Base-by-base conservation (phyloP, 2,797 vertebrate species). In the Coregonus sp. region DNA sequence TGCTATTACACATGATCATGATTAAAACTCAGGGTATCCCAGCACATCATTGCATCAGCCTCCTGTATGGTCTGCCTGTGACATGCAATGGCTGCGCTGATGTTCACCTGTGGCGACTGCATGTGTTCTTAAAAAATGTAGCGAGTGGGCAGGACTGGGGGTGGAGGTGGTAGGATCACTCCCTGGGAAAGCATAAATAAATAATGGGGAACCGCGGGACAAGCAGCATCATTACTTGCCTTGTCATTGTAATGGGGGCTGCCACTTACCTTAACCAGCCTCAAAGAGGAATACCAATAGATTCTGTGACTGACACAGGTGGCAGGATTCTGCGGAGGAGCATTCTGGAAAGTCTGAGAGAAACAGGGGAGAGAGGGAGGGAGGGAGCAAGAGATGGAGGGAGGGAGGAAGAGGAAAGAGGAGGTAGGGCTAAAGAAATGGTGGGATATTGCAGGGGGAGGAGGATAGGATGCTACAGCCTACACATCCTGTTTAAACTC, bases 251-350 rank as follows among this genome's bases (percentile, higher is more conserved):
- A 88, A 89, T 85, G 54, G 86, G 47, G 76, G 80, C 80, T 81
- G 83, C 86, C 89, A 92, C 91, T 92, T 94, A 94, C 92, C 91
- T 91, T 91, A 87, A 88, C 82, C 86, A 86, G 85, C 87, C 82
- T 89, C 54, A 20, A 86, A 84, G 81, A 87, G 76, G 75, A 90
- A 87, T 78, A 85, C 70, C 77, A 84, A 81, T 82, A 84, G 25
- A 25, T 79, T 63, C 75, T 74, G 7, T 9, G 74, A 74, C 81
- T 86, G 80, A 90, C 86, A 90, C 86, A 85, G 89, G 86, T 89
- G 87, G 86, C 86, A 84, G 81, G 40, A 47, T 47, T 47, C 9
- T 47, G 40, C 11, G 40, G 40, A 47, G 40, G 56, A 66, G 83
- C 86, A 84, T 84, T 73, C 85, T 78, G 78, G 78, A 86, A 86